Evolutionary conservation across 2,888 invertebrate genomes (phyloP).

Genomic region (Nebria brevicollis): DNA sequence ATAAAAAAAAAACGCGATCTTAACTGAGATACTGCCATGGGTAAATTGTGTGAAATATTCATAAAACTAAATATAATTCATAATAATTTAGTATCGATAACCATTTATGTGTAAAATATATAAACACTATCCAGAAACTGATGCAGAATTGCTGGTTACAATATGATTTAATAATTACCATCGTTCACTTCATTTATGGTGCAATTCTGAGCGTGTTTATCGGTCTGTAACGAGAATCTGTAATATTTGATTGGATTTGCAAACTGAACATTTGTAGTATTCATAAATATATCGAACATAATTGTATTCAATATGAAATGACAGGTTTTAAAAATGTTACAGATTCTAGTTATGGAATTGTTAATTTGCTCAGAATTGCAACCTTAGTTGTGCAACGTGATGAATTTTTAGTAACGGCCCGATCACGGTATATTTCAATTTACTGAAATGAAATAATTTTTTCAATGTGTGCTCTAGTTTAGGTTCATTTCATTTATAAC

Average conservation of each 20-base stretch:
- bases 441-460: slow-evolving; percentile 1
- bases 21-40: slow-evolving; percentile 46
- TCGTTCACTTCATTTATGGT: not conserved
- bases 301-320: too few species aligned
- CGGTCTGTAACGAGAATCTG: too few species aligned
- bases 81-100: slow-evolving; percentile 40
- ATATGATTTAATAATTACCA: not conserved
- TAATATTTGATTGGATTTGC: too few species aligned
- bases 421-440: slow-evolving; percentile 4
- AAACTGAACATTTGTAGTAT: too few species aligned
- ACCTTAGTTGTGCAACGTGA: not conserved
- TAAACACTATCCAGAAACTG: slow-evolving; percentile 2
- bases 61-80: slow-evolving; percentile 33
- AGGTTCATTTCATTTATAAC: slow-evolving; percentile 18
- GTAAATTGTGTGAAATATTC: slow-evolving; percentile 36
- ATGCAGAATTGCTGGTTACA: not conserved
- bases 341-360: too few species aligned
- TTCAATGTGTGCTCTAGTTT: not conserved
- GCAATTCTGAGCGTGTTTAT: too few species aligned
- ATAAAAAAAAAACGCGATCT: slow-evolving; percentile 31
- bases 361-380: too few species aligned
- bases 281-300: too few species aligned
- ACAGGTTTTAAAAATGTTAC: too few species aligned
- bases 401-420: not conserved
- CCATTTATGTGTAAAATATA: slow-evolving; percentile 32